Evolutionary conservation across 2,113 vertebrate genomes (phyloP), one percentile per base, ranked within the genome.

Genomic region (Elachura formosa): DNA sequence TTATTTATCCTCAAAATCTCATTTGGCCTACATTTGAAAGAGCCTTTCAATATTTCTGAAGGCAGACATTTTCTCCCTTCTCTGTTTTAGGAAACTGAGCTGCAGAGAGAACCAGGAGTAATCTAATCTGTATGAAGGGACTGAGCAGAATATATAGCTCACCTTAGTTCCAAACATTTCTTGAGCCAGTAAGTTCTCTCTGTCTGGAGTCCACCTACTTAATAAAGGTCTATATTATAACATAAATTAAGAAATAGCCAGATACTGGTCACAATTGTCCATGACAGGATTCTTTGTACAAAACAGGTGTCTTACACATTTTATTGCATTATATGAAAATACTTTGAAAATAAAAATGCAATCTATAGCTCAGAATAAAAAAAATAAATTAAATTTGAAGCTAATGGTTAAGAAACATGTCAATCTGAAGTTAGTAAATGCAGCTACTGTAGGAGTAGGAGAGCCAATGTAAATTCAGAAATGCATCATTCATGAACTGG

Each of bases 281-380:
- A 15, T 10, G 6, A 54, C 21, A 63, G 29, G 2, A 12, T 89
- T 85, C 21, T 85, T 73, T 48, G 15, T 29, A 66, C 15, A 46
- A 13, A 41, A 24, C 0, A 12, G 0, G 0, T 38, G 6, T 64
- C 14, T 21, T 20, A 31, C 4, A 4, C 0, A 26, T 48, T 77
- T 63, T 74, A 11, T 49, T 45, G 34, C 9, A 83, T 4, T 7
- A 46, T 40, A 10, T 48, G 21, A 48, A 77, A 86, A 77, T 55
- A 58, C 4, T 52, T 77, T 13, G 4, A 59, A 85, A 88, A 71
- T 49, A 74, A 77, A 84, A 67, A 12, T 45, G 20, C 6, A 55
- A 43, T 11, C 4, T 83, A 2, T 25, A 61, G 6, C 81, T 92
- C 54, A 64, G 22, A 91, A 75, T 26, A 10, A 45, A 84, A 45